Base-by-base conservation (phyloP, 1,140 invertebrate genomes). In the Cylas formicarius region DNA sequence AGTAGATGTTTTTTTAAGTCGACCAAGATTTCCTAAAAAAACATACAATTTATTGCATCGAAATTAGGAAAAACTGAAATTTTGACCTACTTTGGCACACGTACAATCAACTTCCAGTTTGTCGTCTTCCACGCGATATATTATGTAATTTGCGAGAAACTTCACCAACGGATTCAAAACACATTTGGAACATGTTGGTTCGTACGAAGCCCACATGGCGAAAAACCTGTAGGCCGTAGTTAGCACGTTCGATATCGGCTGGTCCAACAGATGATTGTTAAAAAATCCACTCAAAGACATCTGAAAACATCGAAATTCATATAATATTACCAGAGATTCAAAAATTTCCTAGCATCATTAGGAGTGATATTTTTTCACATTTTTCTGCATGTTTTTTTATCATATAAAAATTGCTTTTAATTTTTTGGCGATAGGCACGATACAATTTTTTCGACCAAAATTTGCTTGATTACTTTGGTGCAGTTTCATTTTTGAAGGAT, bases 181-280 rank as follows among this genome's bases (percentile, higher is more conserved):
- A 31, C 29, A 31, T 31, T 31, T 31, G 5, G 18, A 17, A 11
- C 29, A 31, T 31, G 5, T 31, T 5, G 29, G 29, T 31, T 31
- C 29, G 11, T 31, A 31, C 11, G 29, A 13, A 11, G 13, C 18
- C 29, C 29, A 31, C 29, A 31, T 31, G 11, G 29, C 29, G 11
- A 31, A 17, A 5, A 31, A 7, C 13, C 18, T 13, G 13, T 16
- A 5, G 5, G 29, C 11, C 18, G 11, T 5, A 31, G 29, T 6
- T 6, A 31, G 11, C 4, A 31, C 18, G 4, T 31, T 16, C 5
- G 5, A 6, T 6, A 31, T 5, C 7, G 18, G 13, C 7, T n/a
- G 29, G 6, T 11, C 11, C 18, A 31, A 11, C 7, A 13, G 11
- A 13, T 5, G 5, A 11, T 31, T 31, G 29, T 31, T 5, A 6